phyloP scores from a whole-genome alignment of 2,113 vertebrate genomes.

The Phoxinus phoxinus region DNA sequence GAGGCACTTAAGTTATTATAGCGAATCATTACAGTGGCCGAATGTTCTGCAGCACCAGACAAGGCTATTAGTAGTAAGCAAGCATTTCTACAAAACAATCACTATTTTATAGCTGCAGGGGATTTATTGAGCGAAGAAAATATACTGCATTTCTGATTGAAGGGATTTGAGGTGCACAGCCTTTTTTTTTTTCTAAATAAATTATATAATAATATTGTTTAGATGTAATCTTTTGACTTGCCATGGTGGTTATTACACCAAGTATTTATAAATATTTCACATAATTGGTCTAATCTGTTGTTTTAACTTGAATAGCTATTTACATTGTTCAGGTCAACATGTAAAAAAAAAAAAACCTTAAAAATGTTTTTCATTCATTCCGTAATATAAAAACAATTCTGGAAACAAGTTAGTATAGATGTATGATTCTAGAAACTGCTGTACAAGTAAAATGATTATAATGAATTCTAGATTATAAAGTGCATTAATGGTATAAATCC shows the following conservation, averaged over 20 bases:
- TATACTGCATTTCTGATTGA: neutral
- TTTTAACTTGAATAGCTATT: neutral
- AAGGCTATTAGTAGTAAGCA: constrained; percentile 3
- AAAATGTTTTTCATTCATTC: neutral
- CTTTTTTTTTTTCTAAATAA: neutral
- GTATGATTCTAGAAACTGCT: neutral
- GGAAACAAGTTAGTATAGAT: neutral
- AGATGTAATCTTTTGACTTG: neutral
- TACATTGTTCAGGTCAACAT: neutral
- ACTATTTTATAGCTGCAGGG: neutral
- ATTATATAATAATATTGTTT: neutral
- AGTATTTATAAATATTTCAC: neutral
- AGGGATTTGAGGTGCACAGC: neutral
- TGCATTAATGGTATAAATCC: neutral
- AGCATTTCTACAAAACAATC: neutral
- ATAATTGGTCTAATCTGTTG: neutral
- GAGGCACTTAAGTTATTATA: constrained; percentile 21
- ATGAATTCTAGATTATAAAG: neutral
- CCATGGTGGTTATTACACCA: neutral
- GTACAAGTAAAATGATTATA: neutral
- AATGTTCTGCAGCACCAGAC: neutral
- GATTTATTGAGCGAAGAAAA: neutral
- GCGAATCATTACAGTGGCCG: neutral
- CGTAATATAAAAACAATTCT: no score
- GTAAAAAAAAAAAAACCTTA: neutral